These are phyloP conservation scores for Diaperis boleti DNA, from an alignment of 2,888 invertebrate species.

Conservation along the genomic window DNA sequence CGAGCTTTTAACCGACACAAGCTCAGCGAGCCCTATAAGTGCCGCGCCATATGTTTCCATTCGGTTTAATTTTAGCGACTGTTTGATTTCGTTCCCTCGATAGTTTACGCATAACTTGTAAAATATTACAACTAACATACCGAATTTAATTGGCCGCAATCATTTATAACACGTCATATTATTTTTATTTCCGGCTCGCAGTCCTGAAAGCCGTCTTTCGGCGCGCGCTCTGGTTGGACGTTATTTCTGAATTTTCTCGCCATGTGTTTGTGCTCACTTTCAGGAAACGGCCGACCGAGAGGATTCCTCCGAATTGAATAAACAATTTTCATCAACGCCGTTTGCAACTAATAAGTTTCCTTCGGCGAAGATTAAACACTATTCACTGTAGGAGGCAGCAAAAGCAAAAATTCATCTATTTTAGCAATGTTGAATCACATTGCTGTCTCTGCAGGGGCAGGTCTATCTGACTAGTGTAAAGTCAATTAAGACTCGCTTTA, in stretches of 20 bases:
- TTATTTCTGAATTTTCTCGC: slow-evolving; percentile 13
- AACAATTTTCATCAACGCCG: slow-evolving; percentile 14
- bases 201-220: slow-evolving; percentile 17
- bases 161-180: slow-evolving; percentile 23
- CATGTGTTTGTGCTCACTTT: slow-evolving; percentile 31
- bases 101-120: slow-evolving; percentile 43
- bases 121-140: slow-evolving; percentile 36
- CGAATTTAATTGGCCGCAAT: slow-evolving; percentile 27
- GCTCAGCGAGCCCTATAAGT: too few relatives aligned
- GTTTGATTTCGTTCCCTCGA: slow-evolving; percentile 41
- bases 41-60: slow-evolving; percentile 41
- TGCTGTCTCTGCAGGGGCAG: too few relatives aligned
- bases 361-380: too few relatives aligned
- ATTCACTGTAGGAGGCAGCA: too few relatives aligned
- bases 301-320: slow-evolving; percentile 15
- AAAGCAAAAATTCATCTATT: too few relatives aligned
- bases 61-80: slow-evolving; percentile 43
- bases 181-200: slow-evolving; percentile 16
- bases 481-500: too few relatives aligned
- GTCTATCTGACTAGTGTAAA: too few relatives aligned
- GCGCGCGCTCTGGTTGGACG: slow-evolving; percentile 7
- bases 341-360: slow-evolving; percentile 26
- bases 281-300: slow-evolving; percentile 9
- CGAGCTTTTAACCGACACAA: too few relatives aligned
- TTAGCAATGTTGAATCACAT: too few relatives aligned